Conservation (phyloP, 2,888 invertebrate genomes). For the Eupithecia tripunctaria region DNA sequence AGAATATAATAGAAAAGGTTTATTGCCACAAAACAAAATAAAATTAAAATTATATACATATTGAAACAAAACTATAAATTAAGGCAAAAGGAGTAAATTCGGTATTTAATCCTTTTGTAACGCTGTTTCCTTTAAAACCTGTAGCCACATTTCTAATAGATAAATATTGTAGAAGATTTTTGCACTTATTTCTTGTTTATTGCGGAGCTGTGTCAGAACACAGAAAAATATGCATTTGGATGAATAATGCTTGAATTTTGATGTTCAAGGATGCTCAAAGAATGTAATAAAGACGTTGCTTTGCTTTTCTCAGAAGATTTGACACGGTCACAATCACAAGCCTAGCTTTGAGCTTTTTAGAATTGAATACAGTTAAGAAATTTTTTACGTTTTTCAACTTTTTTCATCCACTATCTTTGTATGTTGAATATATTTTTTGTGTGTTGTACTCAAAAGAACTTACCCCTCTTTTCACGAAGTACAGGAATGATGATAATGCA, state of each 20-base stretch:
- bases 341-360: neutral
- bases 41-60: no score
- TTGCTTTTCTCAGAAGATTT: neutral
- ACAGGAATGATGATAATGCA: neutral
- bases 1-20: no score
- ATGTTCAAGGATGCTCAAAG: conserved; percentile 1
- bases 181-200: neutral
- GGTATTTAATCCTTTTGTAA: no score
- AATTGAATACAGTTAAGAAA: neutral
- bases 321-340: neutral
- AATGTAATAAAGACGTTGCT: neutral
- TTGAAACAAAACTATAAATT: no score
- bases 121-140: neutral
- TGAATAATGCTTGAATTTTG: neutral
- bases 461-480: conserved; percentile 1
- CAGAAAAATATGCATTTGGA: neutral
- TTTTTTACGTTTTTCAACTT: neutral
- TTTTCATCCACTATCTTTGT: neutral
- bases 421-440: neutral
- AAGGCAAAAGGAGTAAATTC: no score
- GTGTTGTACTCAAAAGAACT: neutral
- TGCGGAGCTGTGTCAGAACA: neutral
- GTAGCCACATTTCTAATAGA: neutral
- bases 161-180: neutral
- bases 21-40: no score